Conservation (phyloP, 2,797 vertebrate species). For the Nasua narica region DNA sequence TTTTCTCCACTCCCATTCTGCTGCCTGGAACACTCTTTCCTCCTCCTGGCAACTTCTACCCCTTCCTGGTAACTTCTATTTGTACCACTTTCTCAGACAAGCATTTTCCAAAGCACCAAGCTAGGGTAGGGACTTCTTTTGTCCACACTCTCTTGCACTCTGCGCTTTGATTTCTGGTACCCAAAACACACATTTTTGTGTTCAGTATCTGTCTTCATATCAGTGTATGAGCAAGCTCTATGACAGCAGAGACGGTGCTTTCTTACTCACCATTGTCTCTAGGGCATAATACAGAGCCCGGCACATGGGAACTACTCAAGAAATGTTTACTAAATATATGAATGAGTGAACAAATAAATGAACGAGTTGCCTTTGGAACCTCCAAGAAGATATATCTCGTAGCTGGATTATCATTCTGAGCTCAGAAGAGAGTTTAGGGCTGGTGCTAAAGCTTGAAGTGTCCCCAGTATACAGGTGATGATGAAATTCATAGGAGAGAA, state of each 20-base stretch:
- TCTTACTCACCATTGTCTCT: not conserved
- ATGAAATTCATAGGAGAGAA: conserved; percentile 27
- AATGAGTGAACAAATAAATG: conserved; percentile 47
- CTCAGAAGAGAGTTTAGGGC: conserved; percentile 28
- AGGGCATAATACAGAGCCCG: not conserved
- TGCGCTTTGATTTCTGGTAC: not conserved
- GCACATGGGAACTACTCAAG: not conserved
- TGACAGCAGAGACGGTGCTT: not conserved
- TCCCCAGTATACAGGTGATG: not conserved
- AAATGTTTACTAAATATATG: conserved; percentile 13
- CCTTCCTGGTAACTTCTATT: not conserved
- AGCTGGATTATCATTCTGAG: conserved; percentile 14
- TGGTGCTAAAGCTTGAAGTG: conserved; percentile 29
- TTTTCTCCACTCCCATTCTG: not conserved
- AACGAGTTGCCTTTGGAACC: conserved; percentile 13
- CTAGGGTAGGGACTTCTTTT: not conserved
- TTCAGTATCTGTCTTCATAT: not conserved
- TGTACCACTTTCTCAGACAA: not conserved
- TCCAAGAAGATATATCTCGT: conserved; percentile 6
- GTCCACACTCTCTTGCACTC: not conserved
- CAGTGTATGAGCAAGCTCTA: not conserved
- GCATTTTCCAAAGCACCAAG: not conserved
- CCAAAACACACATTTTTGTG: not conserved
- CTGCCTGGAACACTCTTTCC: not conserved
- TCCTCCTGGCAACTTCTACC: not conserved